These are phyloP conservation scores for Conops quadrifasciatus DNA, from an alignment of 2,888 invertebrate species.

Conservation along the genomic window DNA sequence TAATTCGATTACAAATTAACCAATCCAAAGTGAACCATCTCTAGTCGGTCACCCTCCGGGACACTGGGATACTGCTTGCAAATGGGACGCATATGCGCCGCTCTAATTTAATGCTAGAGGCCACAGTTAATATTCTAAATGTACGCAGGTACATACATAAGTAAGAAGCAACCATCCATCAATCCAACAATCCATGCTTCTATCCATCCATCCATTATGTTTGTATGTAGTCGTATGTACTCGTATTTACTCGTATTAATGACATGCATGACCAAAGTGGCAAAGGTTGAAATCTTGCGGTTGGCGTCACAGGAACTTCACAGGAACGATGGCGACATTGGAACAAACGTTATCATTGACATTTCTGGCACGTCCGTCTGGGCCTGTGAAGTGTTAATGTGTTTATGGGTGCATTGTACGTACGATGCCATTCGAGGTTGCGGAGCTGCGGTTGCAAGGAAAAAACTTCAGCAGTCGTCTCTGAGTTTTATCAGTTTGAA, in stretches of 20 bases:
- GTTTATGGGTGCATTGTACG: too few relatives aligned
- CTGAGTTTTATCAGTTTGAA: not conserved
- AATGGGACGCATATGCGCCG: not conserved
- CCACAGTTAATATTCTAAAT: slow-evolving; percentile 12
- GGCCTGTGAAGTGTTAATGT: slow-evolving; percentile 3
- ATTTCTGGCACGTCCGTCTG: not conserved
- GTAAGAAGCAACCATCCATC: not conserved
- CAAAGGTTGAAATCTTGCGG: not conserved
- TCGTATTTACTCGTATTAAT: not conserved
- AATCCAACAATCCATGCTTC: not conserved
- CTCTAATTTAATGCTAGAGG: not conserved
- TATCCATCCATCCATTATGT: not conserved
- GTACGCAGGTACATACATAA: not conserved
- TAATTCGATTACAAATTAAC: too few relatives aligned
- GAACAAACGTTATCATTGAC: not conserved
- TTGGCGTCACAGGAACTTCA: slow-evolving; percentile 2
- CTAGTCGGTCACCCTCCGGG: too few relatives aligned
- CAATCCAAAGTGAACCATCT: too few relatives aligned
- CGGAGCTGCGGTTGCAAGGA: not conserved
- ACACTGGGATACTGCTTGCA: too few relatives aligned
- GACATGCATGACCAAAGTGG: not conserved
- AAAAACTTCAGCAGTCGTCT: not conserved
- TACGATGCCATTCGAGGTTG: not conserved
- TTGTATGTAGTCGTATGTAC: not conserved
- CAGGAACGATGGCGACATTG: not conserved